Conservation (phyloP, 2,113 vertebrate species). For the Coreoperca whiteheadi region DNA sequence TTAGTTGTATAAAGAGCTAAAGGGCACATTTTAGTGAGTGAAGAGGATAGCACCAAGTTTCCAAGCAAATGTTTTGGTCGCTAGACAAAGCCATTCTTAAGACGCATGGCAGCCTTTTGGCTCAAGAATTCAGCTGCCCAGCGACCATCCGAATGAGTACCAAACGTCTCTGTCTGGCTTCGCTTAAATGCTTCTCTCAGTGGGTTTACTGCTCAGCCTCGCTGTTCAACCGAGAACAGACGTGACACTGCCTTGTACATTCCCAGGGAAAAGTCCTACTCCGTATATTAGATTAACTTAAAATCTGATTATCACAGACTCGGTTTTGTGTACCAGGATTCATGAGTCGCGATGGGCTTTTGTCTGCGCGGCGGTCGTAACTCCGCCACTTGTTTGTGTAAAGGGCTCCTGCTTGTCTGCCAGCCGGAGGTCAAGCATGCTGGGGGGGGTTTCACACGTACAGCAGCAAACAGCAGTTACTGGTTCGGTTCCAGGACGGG, state of each 20-base stretch:
- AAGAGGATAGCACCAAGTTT: constrained; percentile 25
- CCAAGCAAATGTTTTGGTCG: constrained; percentile 52
- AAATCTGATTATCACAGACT: constrained; percentile 44
- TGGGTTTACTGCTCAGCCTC: neutral
- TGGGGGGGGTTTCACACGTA: constrained; percentile 52
- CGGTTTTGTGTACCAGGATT: constrained; percentile 41
- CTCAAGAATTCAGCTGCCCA: constrained; percentile 54
- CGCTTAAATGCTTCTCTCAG: constrained; percentile 5
- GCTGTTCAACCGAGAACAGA: constrained; percentile 15
- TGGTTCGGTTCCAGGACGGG: constrained; percentile 55
- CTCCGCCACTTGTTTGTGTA: constrained; percentile 61
- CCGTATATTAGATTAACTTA: constrained; percentile 57
- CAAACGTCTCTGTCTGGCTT: constrained; percentile 60
- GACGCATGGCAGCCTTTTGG: constrained; percentile 67
- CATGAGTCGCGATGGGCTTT: constrained; percentile 67
- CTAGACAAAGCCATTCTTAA: constrained; percentile 55
- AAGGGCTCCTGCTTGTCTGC: constrained; percentile 63
- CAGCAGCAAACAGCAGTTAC: constrained; percentile 55
- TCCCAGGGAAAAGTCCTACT: constrained; percentile 43
- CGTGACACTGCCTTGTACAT: neutral
- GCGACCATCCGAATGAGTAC: constrained; percentile 54
- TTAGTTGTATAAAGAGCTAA: constrained; percentile 6
- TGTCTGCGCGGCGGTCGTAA: constrained; percentile 33
- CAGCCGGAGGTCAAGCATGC: constrained; percentile 63
- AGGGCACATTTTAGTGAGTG: constrained; percentile 7